These are phyloP conservation scores for Eulemur rufifrons DNA, from an alignment of 2,113 vertebrate genomes.

Conservation along the genomic window DNA sequence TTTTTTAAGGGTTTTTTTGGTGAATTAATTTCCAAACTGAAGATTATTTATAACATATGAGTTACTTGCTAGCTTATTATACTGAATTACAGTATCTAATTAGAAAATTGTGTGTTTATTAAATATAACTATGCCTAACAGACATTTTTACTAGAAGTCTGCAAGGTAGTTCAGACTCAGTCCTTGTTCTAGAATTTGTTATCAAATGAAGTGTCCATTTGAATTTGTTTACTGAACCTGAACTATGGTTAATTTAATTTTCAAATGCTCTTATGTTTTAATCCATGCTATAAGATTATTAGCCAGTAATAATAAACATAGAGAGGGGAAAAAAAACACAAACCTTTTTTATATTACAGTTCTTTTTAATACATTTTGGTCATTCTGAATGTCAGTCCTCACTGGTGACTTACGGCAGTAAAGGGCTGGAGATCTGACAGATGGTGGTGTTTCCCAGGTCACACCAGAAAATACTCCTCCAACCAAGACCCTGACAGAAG, in stretches of 20 bases:
- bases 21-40: conserved; percentile 39
- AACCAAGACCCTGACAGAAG: background rate
- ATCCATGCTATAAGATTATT: background rate
- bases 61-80: background rate
- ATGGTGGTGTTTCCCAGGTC: background rate
- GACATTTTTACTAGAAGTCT: conserved; percentile 31
- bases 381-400: background rate
- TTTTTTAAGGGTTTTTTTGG: background rate
- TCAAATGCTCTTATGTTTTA: background rate
- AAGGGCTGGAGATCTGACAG: background rate
- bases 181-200: background rate
- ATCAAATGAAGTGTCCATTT: background rate
- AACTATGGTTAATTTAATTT: background rate
- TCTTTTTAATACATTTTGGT: background rate
- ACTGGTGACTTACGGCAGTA: background rate
- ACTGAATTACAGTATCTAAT: conserved; percentile 12
- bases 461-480: background rate
- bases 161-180: background rate
- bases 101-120: conserved; percentile 35
- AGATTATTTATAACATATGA: conserved; percentile 29
- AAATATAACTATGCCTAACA: background rate
- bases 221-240: background rate
- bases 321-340: background rate
- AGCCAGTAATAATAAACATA: background rate
- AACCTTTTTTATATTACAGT: background rate